phyloP scores from a whole-genome alignment of 2,113 vertebrate species.

The Scophthalmus maximus region DNA sequence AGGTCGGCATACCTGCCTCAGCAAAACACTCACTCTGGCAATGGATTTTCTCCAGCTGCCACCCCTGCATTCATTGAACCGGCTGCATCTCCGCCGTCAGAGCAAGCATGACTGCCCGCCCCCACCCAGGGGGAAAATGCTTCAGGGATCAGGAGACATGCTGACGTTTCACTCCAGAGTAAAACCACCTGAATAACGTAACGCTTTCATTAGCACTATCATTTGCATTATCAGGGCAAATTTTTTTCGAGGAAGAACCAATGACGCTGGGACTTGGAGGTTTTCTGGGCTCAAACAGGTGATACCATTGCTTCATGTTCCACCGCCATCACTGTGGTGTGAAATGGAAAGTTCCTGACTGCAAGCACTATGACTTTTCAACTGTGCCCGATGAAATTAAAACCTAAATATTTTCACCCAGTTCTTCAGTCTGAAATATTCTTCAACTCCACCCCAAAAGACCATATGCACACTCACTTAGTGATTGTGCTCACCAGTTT shows the following conservation, averaged over 20 bases:
- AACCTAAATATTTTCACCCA: slow-evolving; percentile 33
- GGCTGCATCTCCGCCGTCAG: slow-evolving; percentile 64
- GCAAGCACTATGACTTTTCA: slow-evolving; percentile 4
- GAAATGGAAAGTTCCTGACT: slow-evolving; percentile 17
- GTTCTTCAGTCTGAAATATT: slow-evolving; percentile 12
- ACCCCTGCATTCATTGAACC: slow-evolving; percentile 73
- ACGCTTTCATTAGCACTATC: slow-evolving; percentile 71
- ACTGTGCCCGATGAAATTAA: slow-evolving; percentile 16
- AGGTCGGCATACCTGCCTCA: slow-evolving; percentile 81
- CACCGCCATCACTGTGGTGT: background rate
- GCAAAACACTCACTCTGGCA: slow-evolving; percentile 76
- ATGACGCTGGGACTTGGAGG: slow-evolving; percentile 15
- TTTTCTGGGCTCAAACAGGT: slow-evolving; percentile 15
- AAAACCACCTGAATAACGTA: slow-evolving; percentile 72
- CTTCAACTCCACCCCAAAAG: slow-evolving; percentile 38
- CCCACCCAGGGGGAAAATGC: slow-evolving; percentile 65
- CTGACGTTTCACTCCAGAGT: slow-evolving; percentile 74
- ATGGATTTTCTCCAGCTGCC: slow-evolving; percentile 82
- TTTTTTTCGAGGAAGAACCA: slow-evolving; percentile 42
- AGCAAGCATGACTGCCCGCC: slow-evolving; percentile 58
- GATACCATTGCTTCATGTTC: background rate
- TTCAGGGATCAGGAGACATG: slow-evolving; percentile 78
- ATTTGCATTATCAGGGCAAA: slow-evolving; percentile 56
- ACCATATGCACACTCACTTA: slow-evolving; percentile 70
- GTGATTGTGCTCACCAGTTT: slow-evolving; percentile 77